A percentile compares a stretch with the other conserved stretches of the same genome.
Conservation (phyloP, 2,888 invertebrate genomes). For the Fragum whitleyi region DNA sequence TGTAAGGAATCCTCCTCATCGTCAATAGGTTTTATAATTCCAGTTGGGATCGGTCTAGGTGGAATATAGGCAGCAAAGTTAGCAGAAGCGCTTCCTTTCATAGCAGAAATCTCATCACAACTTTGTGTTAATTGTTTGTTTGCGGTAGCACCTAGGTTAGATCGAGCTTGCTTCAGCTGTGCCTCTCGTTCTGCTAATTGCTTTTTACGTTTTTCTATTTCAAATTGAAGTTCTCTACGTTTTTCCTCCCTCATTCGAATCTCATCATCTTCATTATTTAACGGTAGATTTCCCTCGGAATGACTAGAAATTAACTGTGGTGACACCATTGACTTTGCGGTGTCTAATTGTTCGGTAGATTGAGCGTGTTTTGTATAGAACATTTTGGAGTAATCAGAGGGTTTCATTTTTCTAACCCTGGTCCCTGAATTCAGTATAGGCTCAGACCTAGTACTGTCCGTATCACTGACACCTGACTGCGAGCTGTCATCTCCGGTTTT, state of each 20-base stretch:
- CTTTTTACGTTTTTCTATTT: constrained; percentile 88
- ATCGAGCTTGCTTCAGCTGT: constrained; percentile 74
- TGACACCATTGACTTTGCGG: constrained; percentile 27
- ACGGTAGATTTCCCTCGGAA: constrained; percentile 68
- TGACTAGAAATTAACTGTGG: constrained; percentile 66
- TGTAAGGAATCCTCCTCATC: constrained; percentile 74
- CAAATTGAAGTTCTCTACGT: constrained; percentile 88
- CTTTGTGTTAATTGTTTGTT: constrained; percentile 79
- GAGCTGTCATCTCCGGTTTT: constrained; percentile 80
- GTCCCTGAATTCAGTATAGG: constrained; percentile 64
- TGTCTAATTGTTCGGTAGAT: constrained; percentile 61
- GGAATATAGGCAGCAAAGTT: constrained; percentile 52
- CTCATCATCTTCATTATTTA: constrained; percentile 86
- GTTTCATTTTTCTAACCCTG: constrained; percentile 69
- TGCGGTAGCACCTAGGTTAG: constrained; percentile 77
- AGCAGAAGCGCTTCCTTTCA: constrained; percentile 50
- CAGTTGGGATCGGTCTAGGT: constrained; percentile 76
- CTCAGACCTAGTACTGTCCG: constrained; percentile 81
- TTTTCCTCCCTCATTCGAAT: constrained; percentile 87
- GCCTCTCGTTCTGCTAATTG: constrained; percentile 87
- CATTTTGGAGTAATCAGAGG: constrained; percentile 76
- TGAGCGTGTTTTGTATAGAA: constrained; percentile 71
- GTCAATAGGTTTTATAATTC: constrained; percentile 84
- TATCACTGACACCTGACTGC: constrained; percentile 80
- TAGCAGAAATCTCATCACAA: constrained; percentile 78